Conservation (phyloP, 2,888 invertebrate species). For the Trilocha varians region DNA sequence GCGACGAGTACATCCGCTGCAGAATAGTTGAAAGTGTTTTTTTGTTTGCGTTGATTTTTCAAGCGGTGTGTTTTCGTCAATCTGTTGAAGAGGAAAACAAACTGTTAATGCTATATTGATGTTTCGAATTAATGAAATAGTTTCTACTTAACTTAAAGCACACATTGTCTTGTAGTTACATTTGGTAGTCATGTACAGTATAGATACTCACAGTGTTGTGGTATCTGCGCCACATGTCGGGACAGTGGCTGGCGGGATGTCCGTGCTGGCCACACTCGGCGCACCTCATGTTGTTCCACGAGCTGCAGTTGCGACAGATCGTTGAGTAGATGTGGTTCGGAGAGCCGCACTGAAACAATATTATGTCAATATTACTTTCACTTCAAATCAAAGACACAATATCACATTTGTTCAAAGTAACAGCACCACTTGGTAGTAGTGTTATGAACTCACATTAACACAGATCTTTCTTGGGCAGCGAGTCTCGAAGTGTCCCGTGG, state of each 20-base stretch:
- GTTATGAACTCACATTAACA: slow-evolving; percentile 74
- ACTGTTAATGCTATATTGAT: too few species aligned
- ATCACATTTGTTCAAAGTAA: neutral
- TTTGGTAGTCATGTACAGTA: neutral
- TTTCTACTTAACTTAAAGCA: too few species aligned
- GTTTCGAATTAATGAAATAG: too few species aligned
- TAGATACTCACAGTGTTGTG: slow-evolving; percentile 73
- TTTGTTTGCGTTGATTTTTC: slow-evolving; percentile 41
- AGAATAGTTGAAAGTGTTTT: slow-evolving; percentile 47
- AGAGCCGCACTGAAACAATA: slow-evolving; percentile 84
- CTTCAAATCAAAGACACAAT: too few species aligned
- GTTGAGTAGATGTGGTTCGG: slow-evolving; percentile 71
- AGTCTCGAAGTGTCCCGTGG: slow-evolving; percentile 75
- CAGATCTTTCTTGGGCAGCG: slow-evolving; percentile 81
- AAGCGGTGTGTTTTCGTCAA: slow-evolving; percentile 47
- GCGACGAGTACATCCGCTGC: slow-evolving; percentile 71
- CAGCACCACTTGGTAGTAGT: neutral
- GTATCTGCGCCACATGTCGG: slow-evolving; percentile 84
- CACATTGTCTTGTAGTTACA: too few species aligned
- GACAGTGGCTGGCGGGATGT: slow-evolving; percentile 75
- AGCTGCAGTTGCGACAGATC: slow-evolving; percentile 75
- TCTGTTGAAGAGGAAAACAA: slow-evolving; percentile 34
- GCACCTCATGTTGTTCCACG: slow-evolving; percentile 65
- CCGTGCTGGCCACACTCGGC: slow-evolving; percentile 76
- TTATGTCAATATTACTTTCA: too few species aligned